Evolutionary conservation across 2,797 vertebrate species (phyloP).

Genomic region (Danio choprae): DNA sequence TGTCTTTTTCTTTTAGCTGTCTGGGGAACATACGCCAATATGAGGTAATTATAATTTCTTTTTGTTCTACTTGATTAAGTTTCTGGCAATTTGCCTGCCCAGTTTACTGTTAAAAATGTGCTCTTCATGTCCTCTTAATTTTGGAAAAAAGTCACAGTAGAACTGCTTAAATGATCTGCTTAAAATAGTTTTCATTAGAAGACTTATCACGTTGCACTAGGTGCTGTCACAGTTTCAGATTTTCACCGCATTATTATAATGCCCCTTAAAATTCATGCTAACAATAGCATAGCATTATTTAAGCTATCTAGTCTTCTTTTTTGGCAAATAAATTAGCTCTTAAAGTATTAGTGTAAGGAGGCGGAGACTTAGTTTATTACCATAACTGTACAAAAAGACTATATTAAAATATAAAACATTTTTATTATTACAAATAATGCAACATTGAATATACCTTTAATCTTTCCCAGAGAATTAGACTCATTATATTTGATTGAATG

Average conservation of each 20-base stretch:
- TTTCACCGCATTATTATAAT: background rate
- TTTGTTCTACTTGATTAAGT: background rate
- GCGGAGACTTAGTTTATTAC: background rate
- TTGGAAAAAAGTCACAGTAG: background rate
- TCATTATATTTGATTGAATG: background rate
- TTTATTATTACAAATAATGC: no score
- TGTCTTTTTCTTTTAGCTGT: conserved; percentile 85
- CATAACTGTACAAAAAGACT: background rate
- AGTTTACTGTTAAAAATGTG: background rate
- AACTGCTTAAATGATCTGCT: background rate
- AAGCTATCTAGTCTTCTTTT: background rate
- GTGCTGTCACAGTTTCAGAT: background rate
- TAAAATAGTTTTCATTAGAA: background rate
- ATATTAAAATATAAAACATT: no score
- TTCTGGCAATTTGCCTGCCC: background rate
- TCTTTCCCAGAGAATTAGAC: no score
- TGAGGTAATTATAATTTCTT: conserved; percentile 84
- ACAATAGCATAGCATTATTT: no score
- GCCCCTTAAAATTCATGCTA: no score
- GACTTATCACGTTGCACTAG: background rate
- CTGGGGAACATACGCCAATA: conserved; percentile 95
- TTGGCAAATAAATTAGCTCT: background rate
- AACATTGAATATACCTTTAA: no score
- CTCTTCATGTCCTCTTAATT: background rate
- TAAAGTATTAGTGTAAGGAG: background rate